Evolutionary conservation across 2,888 invertebrate genomes (phyloP), one percentile per base, ranked within the genome.

Genomic region (Lithophane socia): DNA sequence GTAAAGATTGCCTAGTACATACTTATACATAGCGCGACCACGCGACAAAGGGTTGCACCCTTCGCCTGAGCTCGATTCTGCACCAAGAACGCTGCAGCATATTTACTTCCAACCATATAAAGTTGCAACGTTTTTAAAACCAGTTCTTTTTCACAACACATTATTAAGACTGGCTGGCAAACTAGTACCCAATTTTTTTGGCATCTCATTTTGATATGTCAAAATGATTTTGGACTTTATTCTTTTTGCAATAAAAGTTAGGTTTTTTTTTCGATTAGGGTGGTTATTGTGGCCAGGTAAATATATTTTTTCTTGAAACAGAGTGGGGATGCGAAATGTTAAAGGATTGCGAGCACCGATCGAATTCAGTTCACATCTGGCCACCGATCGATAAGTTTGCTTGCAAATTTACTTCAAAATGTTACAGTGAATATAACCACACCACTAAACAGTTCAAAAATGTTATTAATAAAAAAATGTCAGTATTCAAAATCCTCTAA

Each of bases 11-110:
- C 86, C 58, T 67, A 87, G 81, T 87, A 70, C 7, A 67, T 71
- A 82, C 21, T 21, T 71, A 69, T 88, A 88, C 56, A 86, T 84
- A 84, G 66, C n/a, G 67, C 68, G n/a, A 77, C 68, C 75, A 58
- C 47, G 64, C 80, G 52, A 86, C 88, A 91, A 92, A 93, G 95
- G 95, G 94, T 92, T 88, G 83, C 86, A 92, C 95, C 95, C 95
- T 93, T 92, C 86, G 92, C 90, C 16, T 83, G 92, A 95, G 95
- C 94, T 95, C 93, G 80, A 86, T 90, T 91, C 89, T 95, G 95
- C 95, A 95, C 88, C 88, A 88, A 89, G 85, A 87, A 80, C 86
- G 90, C 89, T 94, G 94, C 94, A 94, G 89, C 72, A 67, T 92
- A 93, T 92, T 86, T 92, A 92, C 91, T 78, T 65, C 68, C 29